Percentiles rank a stretch among this genome's conserved stretches.
phyloP scores from a whole-genome alignment of 53 echinoderm and acorn worm genomes.

The Paracentrotus lividus region DNA sequence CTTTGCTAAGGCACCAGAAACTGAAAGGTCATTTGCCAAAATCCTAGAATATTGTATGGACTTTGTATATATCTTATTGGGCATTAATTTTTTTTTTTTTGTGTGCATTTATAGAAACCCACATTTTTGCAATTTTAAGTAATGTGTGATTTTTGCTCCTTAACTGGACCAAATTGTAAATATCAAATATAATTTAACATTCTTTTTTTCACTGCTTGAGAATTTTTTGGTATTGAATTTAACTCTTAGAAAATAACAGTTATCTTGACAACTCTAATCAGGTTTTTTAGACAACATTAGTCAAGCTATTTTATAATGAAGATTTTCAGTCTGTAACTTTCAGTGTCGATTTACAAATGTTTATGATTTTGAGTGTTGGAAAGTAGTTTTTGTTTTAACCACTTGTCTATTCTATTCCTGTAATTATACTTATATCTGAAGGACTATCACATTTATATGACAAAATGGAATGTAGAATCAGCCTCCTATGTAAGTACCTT shows the following conservation, averaged over 20 bases:
- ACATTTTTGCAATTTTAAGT: background rate
- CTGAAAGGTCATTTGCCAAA: constrained; percentile 24
- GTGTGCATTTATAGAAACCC: background rate
- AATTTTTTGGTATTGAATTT: background rate
- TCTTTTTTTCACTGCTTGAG: too few relatives aligned
- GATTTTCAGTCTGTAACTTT: background rate
- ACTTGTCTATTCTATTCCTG: constrained; percentile 14
- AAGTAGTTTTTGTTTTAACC: background rate
- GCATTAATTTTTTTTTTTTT: background rate
- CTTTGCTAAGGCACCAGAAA: constrained; percentile 45
- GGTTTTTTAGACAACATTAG: background rate
- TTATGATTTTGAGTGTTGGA: background rate
- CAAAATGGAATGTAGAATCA: constrained; percentile 56
- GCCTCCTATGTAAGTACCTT: constrained; percentile 45
- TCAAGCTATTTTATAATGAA: background rate
- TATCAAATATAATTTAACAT: background rate
- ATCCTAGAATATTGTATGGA: background rate
- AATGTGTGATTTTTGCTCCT: background rate
- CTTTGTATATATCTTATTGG: too few relatives aligned
- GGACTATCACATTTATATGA: constrained; percentile 50
- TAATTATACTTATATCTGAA: constrained; percentile 7
- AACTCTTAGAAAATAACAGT: background rate
- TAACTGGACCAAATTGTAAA: background rate
- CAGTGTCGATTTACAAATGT: background rate
- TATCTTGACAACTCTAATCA: background rate